Evolutionary conservation across 2,888 invertebrate genomes (phyloP).

Genomic region (Phytoseiulus persimilis): DNA sequence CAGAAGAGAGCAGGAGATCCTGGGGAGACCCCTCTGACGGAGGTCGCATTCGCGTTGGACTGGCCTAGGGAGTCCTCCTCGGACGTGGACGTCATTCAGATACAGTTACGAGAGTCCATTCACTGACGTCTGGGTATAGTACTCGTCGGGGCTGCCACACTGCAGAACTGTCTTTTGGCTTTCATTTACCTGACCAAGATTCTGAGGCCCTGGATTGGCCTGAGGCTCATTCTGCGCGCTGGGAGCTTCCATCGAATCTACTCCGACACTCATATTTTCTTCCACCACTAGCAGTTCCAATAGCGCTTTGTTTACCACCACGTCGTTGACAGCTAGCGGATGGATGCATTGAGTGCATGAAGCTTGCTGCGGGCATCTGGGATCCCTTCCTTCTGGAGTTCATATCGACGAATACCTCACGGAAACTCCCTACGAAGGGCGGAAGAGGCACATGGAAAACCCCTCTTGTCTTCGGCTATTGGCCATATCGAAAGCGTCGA

Average conservation of each 20-base stretch:
- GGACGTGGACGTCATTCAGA: too few species aligned
- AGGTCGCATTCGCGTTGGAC: too few species aligned
- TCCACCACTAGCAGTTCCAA: not conserved
- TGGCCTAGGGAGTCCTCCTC: too few species aligned
- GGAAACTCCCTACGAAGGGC: too few species aligned
- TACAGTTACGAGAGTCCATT: not conserved
- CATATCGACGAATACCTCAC: too few species aligned
- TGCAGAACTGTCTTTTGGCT: not conserved
- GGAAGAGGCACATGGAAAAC: too few species aligned
- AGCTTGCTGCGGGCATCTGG: too few species aligned
- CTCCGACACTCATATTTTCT: conserved; percentile 11
- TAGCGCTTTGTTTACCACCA: conserved; percentile 18
- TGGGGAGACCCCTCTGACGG: too few species aligned
- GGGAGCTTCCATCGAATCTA: not conserved
- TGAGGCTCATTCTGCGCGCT: not conserved
- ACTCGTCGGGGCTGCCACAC: not conserved
- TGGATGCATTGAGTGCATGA: not conserved
- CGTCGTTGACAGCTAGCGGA: conserved; percentile 12
- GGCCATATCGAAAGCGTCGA: too few species aligned
- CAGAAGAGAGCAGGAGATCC: too few species aligned
- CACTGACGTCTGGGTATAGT: not conserved
- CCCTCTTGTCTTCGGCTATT: too few species aligned
- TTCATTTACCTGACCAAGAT: not conserved
- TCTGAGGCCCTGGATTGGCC: not conserved
- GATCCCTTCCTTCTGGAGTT: too few species aligned